Percentiles rank a stretch among this genome's conserved stretches.
Evolutionary conservation across 2,113 vertebrate genomes (phyloP).

Genomic region (Gavialis gangeticus): DNA sequence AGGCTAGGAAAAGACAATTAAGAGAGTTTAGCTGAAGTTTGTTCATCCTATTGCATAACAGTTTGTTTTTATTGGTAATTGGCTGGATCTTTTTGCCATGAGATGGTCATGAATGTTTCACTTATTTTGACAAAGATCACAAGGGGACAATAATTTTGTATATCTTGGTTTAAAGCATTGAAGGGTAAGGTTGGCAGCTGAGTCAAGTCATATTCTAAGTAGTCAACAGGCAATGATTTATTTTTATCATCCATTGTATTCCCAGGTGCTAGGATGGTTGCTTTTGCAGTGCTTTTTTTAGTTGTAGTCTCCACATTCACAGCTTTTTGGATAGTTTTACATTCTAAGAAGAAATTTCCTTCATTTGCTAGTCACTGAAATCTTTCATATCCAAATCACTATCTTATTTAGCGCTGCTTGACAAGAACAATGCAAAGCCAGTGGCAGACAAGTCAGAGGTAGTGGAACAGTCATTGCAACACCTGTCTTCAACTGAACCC

Average conservation of each 20-base stretch:
- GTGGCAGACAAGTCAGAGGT: neutral
- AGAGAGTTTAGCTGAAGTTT: slow-evolving; percentile 2
- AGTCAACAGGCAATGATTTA: neutral
- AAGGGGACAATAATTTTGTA: neutral
- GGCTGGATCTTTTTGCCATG: slow-evolving; percentile 22
- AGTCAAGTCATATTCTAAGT: neutral
- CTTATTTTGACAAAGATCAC: neutral
- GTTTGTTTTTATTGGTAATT: slow-evolving; percentile 44
- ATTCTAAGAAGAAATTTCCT: neutral
- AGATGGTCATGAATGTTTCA: neutral
- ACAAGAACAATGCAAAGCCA: neutral
- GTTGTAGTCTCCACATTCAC: neutral
- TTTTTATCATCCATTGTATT: neutral
- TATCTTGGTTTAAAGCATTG: neutral
- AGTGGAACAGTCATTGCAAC: neutral
- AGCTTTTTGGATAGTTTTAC: neutral
- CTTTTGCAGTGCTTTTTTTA: slow-evolving; percentile 5
- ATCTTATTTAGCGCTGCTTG: neutral
- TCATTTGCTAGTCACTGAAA: neutral
- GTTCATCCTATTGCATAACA: slow-evolving; percentile 24
- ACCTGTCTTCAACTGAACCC: neutral
- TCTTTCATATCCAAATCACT: slow-evolving; percentile 6
- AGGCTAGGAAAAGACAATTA: slow-evolving; percentile 15
- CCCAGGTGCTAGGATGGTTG: neutral
- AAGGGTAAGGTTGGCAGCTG: neutral